These are phyloP conservation scores for Microhierax caerulescens DNA, from an alignment of 2,797 vertebrate species.

Conservation along the genomic window DNA sequence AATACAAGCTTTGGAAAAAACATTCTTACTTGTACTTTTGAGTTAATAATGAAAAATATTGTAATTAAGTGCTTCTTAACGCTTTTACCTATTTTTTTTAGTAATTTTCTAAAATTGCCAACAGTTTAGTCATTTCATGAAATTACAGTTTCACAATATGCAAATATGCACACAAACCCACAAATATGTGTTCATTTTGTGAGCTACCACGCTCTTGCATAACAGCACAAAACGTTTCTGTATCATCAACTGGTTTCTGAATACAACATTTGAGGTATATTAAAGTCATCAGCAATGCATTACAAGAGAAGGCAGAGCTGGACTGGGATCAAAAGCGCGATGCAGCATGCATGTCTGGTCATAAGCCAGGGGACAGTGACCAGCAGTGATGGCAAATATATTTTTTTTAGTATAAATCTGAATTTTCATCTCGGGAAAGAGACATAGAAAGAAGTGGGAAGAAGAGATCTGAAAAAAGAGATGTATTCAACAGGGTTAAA, in stretches of 20 bases:
- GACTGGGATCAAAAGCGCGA: accelerated
- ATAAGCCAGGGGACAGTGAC: neutral
- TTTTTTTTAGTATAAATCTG: neutral
- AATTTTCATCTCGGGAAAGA: neutral
- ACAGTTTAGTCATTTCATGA: neutral
- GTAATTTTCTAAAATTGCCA: neutral
- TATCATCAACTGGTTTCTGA: neutral
- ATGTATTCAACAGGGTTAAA: neutral
- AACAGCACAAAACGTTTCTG: neutral
- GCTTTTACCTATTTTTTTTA: neutral
- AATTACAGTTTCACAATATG: neutral
- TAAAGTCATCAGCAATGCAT: neutral
- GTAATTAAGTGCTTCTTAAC: neutral
- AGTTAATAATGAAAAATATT: neutral
- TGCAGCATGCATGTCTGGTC: neutral
- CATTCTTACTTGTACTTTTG: neutral
- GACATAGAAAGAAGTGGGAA: neutral
- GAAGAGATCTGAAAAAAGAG: neutral
- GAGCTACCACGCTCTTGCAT: neutral
- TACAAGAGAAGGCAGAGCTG: neutral
- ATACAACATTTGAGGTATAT: neutral
- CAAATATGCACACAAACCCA: neutral
- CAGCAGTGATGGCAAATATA: neutral
- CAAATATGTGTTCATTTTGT: neutral
- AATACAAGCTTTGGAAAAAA: neutral